Percentiles rank a stretch among this genome's conserved stretches.
phyloP scores from a whole-genome alignment of 2,888 invertebrate genomes.

The Electrophaes corylata region DNA sequence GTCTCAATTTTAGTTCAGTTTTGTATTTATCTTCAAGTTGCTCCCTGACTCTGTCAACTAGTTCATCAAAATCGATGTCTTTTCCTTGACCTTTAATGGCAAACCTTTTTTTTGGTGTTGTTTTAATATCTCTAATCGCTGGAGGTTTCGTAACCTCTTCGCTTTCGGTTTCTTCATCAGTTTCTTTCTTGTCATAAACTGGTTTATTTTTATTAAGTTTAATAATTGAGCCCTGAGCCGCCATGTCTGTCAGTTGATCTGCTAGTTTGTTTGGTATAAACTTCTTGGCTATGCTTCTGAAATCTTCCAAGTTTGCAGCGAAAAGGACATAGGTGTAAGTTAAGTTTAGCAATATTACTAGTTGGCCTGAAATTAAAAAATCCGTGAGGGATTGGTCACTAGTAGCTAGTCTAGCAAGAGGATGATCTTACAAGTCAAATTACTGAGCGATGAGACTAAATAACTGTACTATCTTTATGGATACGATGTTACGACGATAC shows the following conservation, averaged over 20 bases:
- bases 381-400: not conserved
- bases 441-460: too few species aligned
- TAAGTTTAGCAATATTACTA: conserved; percentile 12
- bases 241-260: conserved; percentile 46
- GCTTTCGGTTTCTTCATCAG: not conserved
- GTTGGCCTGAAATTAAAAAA: conserved; percentile 21
- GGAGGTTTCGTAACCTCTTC: not conserved
- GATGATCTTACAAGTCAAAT: not conserved
- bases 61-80: conserved; percentile 45
- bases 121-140: not conserved
- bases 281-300: conserved; percentile 52
- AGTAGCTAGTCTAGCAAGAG: too few species aligned
- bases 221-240: conserved; percentile 24
- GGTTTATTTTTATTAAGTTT: conserved; percentile 15
- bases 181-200: not conserved
- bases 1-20: not conserved
- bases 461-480: too few species aligned
- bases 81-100: conserved; percentile 23
- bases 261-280: conserved; percentile 49
- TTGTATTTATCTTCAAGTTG: conserved; percentile 40
- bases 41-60: conserved; percentile 51
- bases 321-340: conserved; percentile 44
- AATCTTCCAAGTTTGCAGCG: conserved; percentile 56
- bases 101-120: conserved; percentile 19
- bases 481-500: too few species aligned